Base-by-base conservation (phyloP, 92 coral and sea anemone species). In the Montipora capitata region DNA sequence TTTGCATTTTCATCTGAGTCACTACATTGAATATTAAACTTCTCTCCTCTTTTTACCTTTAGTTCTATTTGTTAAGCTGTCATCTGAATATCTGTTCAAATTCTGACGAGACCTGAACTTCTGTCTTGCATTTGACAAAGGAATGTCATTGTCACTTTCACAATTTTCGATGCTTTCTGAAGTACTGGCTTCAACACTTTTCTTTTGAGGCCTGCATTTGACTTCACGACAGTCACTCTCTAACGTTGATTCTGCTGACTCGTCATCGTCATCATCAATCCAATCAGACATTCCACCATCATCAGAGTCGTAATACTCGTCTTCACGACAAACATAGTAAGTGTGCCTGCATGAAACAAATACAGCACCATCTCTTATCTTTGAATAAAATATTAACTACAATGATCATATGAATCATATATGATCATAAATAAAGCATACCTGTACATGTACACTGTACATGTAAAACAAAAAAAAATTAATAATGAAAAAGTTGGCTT, bases 221-320 rank as follows among this genome's bases (percentile, higher is more conserved):
- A 57, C 66, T 38, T 77, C 45, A 35, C 83, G 39, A 3, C 40
- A 42, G 64, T 82, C 79, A 52, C 81, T 83, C 43, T 87, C 91
- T 1, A 71, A 65, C 16, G 58, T 84, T 9, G 89, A 77, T 12
- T 82, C 63, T 44, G 69, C 54, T 7, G 65, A 87, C 4, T 92
- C 95, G 15, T 92, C 89, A 52, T 89, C 95, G 49, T 73, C 93
- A 91, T 97, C 99, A 80, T 83, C 93, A 68, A 97, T 95, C 71
- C 95, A 97, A 80, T 95, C 98, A 72, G 99, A 95, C 89, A 97
- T 42, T 44, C 91, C 92, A 71, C 94, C 89, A 42, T 93, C 99
- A 43, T 93, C 91, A 7, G 74, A 77, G 73, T 85, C 91, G 75
- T 82, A 68, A 18, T 89, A 86, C 76, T 72, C 92, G 83, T 78